Evolutionary conservation across 1,140 invertebrate species (phyloP).

Genomic region (Heliconius hermathena): DNA sequence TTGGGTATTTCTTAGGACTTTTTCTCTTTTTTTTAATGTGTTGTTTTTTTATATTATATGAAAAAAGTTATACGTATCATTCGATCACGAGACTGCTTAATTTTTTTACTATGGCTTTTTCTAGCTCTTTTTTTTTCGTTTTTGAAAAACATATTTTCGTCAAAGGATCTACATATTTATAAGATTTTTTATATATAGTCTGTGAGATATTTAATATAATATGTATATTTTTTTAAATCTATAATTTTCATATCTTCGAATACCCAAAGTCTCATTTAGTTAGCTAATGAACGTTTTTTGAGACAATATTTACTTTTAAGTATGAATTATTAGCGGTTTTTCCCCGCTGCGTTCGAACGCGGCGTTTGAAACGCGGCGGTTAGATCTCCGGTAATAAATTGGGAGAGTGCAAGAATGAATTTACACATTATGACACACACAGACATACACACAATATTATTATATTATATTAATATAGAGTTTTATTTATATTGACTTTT

Average conservation of each 20-base stretch:
- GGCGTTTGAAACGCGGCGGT: conserved; percentile 13
- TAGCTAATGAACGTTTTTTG: conserved; percentile 4
- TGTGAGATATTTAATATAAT: not conserved
- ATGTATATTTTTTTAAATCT: not conserved
- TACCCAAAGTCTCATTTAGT: conserved; percentile 14
- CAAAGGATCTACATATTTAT: not conserved
- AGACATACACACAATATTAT: conserved; percentile 57
- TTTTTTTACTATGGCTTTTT: not conserved
- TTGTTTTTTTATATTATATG: conserved; percentile 1
- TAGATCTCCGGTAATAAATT: conserved; percentile 26
- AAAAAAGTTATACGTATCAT: conserved; percentile 9
- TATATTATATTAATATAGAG: conserved; percentile 73
- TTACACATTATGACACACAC: conserved; percentile 42
- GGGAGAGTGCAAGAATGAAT: conserved; percentile 52
- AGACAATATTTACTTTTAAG: conserved; percentile 24
- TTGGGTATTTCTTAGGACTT: conserved; percentile 1
- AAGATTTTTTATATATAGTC: not conserved
- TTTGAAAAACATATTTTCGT: not conserved
- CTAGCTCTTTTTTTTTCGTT: conserved; percentile 3
- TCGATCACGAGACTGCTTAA: conserved; percentile 10
- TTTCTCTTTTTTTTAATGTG: conserved; percentile 2
- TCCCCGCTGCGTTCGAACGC: conserved; percentile 19
- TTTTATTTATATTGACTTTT: conserved; percentile 62
- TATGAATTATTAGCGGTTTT: not conserved
- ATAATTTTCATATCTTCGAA: not conserved